Conservation (phyloP, 2,113 vertebrate species). For the Herpetotheres cachinnans region DNA sequence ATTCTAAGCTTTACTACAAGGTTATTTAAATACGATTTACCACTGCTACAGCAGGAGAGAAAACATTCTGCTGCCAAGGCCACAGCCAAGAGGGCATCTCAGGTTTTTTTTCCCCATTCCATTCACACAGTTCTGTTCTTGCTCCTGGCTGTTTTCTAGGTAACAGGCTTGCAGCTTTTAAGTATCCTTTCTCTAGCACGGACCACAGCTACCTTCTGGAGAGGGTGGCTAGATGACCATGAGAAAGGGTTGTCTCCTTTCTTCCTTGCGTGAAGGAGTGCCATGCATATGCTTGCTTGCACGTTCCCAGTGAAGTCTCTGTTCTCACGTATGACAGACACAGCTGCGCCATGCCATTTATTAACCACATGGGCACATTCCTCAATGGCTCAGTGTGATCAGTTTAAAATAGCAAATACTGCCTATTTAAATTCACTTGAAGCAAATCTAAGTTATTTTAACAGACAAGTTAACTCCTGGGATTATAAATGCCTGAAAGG, state of each 20-base stretch:
- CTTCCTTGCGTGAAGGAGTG: too few relatives aligned
- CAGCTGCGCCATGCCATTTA: neutral
- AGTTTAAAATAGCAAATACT: neutral
- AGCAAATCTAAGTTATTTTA: neutral
- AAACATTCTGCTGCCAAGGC: neutral
- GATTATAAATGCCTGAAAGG: neutral
- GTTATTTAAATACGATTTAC: neutral
- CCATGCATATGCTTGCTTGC: neutral
- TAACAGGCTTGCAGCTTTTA: neutral
- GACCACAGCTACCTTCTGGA: neutral
- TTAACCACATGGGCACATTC: neutral
- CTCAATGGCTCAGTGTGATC: neutral
- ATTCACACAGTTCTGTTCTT: neutral
- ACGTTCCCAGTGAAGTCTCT: neutral
- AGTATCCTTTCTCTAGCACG: neutral
- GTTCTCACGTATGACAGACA: accelerated
- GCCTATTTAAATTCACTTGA: neutral
- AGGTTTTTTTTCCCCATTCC: neutral
- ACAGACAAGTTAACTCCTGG: neutral
- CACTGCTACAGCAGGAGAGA: neutral
- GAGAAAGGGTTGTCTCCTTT: neutral
- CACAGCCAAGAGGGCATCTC: neutral
- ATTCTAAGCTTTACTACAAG: neutral
- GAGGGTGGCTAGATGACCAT: neutral
- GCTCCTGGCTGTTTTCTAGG: neutral